phyloP scores from a whole-genome alignment of 2,797 vertebrate genomes.

The Acrossocheilus fasciatus region DNA sequence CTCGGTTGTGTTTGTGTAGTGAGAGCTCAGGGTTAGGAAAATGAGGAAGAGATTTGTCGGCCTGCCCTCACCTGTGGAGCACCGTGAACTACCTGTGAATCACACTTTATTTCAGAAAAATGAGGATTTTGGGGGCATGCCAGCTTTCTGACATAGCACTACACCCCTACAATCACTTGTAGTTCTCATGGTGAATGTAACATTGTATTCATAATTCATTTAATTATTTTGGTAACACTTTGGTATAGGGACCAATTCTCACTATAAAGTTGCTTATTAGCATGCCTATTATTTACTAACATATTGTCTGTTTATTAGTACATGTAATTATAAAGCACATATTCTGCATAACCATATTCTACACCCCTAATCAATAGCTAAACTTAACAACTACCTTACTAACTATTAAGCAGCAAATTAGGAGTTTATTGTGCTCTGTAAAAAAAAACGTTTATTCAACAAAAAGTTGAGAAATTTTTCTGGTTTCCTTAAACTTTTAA shows the following conservation, averaged over 20 bases:
- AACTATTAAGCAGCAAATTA: not conserved
- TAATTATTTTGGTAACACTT: not conserved
- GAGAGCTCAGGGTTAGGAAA: constrained; percentile 51
- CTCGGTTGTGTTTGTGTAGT: constrained; percentile 48
- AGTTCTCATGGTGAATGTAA: constrained; percentile 55
- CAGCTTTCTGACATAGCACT: not conserved
- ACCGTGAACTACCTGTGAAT: constrained; percentile 17
- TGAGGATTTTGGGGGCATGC: not conserved
- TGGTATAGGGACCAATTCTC: not conserved
- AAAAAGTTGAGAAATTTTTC: no score
- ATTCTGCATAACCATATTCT: no score
- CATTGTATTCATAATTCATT: not conserved
- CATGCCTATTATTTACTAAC: no score
- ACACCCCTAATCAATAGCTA: not conserved
- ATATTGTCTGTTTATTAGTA: no score
- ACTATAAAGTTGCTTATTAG: no score
- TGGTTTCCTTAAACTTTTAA: no score
- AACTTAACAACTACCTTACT: not conserved
- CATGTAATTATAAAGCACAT: no score
- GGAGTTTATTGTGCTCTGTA: no score
- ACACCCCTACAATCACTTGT: not conserved
- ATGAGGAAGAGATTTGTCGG: constrained; percentile 46
- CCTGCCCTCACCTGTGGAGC: constrained; percentile 36
- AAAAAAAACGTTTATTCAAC: no score
- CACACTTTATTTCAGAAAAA: constrained; percentile 1